These are phyloP conservation scores for Pristionchus entomophagus DNA, from an alignment of 2,888 invertebrate genomes.

Conservation along the genomic window DNA sequence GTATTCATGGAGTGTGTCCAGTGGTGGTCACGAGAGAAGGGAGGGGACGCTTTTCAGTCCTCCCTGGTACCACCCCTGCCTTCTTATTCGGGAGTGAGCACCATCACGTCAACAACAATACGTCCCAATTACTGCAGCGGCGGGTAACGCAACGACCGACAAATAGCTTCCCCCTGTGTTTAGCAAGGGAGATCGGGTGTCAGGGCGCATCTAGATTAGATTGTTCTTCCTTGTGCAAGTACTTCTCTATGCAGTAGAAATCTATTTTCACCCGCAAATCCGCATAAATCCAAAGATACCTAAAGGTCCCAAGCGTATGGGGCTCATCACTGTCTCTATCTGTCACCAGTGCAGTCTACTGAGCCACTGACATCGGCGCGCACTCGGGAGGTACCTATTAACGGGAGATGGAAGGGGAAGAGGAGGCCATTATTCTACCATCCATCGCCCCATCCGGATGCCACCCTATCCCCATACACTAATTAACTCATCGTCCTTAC, in stretches of 20 bases:
- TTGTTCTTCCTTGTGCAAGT: no score
- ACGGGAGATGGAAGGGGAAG: not conserved
- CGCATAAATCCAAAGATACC: no score
- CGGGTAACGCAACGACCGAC: not conserved
- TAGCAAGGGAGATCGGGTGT: not conserved
- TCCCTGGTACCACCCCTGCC: conserved; percentile 25
- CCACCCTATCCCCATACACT: not conserved
- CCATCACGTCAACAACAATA: conserved; percentile 20
- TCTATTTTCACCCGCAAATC: no score
- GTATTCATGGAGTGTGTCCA: not conserved
- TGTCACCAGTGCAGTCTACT: conserved; percentile 17
- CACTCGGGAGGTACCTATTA: not conserved
- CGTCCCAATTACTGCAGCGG: conserved; percentile 16
- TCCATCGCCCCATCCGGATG: not conserved
- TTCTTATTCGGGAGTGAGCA: not conserved
- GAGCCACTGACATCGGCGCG: not conserved
- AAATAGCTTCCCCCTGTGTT: not conserved
- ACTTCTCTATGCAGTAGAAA: no score
- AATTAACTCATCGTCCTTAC: not conserved
- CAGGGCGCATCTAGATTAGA: not conserved
- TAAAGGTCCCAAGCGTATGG: no score
- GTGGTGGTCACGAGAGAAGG: no score
- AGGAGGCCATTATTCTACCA: conserved; percentile 7
- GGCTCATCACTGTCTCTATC: not conserved
- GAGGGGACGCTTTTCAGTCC: no score